phyloP scores from a whole-genome alignment of 2,113 vertebrate genomes.

The Syrrhaptes paradoxus region DNA sequence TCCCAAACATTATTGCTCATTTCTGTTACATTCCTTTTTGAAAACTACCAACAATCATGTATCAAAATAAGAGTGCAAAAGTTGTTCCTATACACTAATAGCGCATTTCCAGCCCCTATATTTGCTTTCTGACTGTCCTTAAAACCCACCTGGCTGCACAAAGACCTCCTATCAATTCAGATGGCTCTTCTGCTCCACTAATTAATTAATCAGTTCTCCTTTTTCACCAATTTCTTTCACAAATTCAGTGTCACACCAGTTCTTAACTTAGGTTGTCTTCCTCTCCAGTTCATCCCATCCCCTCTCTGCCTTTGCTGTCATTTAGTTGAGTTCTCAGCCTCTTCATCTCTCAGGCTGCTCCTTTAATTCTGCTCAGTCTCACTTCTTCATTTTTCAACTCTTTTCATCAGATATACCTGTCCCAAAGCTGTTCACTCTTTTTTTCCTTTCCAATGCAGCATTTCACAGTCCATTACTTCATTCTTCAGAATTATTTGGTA shows the following conservation, averaged over 20 bases:
- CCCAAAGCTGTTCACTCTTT: neutral
- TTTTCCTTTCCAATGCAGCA: neutral
- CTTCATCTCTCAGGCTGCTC: neutral
- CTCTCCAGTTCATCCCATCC: neutral
- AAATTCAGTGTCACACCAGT: neutral
- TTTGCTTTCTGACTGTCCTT: neutral
- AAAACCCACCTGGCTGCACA: neutral
- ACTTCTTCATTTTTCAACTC: neutral
- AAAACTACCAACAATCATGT: neutral
- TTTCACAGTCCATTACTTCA: neutral
- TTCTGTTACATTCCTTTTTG: neutral
- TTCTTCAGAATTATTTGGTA: conserved; percentile 15
- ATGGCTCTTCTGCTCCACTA: neutral
- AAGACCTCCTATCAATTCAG: neutral
- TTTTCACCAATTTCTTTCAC: neutral
- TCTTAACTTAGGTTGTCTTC: neutral
- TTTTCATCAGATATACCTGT: neutral
- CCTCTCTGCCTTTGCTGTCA: neutral
- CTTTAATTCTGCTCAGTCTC: neutral
- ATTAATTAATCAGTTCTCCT: neutral
- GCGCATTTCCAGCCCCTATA: neutral
- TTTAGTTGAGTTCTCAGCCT: neutral
- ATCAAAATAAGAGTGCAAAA: neutral
- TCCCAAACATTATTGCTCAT: neutral
- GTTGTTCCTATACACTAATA: neutral